Percentiles rank a stretch among this genome's conserved stretches.
phyloP scores from a whole-genome alignment of 1,140 invertebrate species.

The Aphelenchoides fujianensis region DNA sequence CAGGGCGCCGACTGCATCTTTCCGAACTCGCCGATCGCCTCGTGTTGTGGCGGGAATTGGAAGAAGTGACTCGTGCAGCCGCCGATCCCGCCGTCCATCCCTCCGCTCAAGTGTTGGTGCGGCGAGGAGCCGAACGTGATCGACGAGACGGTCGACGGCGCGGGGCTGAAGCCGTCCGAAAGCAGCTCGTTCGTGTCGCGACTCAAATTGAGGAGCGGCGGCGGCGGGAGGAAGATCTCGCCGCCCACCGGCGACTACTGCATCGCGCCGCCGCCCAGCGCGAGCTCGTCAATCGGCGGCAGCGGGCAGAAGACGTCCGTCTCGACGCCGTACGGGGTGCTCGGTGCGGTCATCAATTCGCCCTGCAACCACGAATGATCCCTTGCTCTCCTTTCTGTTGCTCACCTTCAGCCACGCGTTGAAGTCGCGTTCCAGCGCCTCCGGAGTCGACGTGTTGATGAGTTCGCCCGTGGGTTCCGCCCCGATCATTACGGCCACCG shows the following conservation, averaged over 20 bases:
- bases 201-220: not conserved
- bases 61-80: too few species aligned
- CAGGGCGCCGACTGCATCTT: too few species aligned
- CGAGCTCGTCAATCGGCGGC: not conserved
- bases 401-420: slow-evolving; percentile 60
- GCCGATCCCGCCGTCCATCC: not conserved
- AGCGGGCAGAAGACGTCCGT: not conserved
- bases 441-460: slow-evolving; percentile 58
- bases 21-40: too few species aligned
- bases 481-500: too few species aligned
- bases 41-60: too few species aligned
- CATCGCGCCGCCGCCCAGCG: not conserved
- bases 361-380: slow-evolving; percentile 4
- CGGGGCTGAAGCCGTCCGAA: slow-evolving; percentile 14
- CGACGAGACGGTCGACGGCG: not conserved
- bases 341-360: not conserved
- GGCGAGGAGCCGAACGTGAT: not conserved
- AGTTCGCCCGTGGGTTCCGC: slow-evolving; percentile 9
- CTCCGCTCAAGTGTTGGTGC: not conserved
- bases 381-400: too few species aligned
- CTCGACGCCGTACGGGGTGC: not conserved
- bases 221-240: not conserved
- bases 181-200: not conserved
- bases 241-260: not conserved
- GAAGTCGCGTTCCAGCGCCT: slow-evolving; percentile 56